Conservation (phyloP, 2,113 vertebrate species). For the Calypte anna region DNA sequence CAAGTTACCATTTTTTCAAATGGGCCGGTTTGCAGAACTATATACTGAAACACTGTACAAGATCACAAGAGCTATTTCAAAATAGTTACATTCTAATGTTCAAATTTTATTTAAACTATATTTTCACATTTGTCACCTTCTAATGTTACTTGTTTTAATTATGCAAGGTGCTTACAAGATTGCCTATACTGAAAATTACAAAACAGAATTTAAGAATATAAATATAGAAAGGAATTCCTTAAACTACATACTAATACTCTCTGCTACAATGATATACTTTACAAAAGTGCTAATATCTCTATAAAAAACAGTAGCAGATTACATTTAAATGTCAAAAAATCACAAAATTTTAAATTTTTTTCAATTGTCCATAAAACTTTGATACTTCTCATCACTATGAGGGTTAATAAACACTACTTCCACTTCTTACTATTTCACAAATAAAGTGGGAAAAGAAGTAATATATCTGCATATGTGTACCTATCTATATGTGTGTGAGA, state of each 20-base stretch:
- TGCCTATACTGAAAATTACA: conserved; percentile 44
- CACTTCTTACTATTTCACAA: conserved; percentile 33
- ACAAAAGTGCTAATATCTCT: conserved; percentile 71
- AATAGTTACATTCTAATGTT: conserved; percentile 38
- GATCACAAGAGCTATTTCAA: conserved; percentile 54
- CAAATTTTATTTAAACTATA: conserved; percentile 46
- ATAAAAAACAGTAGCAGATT: conserved; percentile 68
- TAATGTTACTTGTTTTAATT: conserved; percentile 34
- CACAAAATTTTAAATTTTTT: conserved; percentile 9
- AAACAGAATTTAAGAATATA: conserved; percentile 60
- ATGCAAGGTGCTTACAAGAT: conserved; percentile 65
- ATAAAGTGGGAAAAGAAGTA: conserved; percentile 1
- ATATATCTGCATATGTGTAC: not conserved
- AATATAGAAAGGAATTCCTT: conserved; percentile 66
- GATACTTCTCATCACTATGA: conserved; percentile 45
- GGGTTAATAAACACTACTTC: conserved; percentile 46
- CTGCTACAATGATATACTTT: conserved; percentile 71
- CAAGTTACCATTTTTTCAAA: conserved; percentile 56
- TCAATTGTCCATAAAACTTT: conserved; percentile 24
- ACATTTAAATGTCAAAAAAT: conserved; percentile 69
- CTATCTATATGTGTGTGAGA: not conserved
- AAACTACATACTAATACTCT: conserved; percentile 63
- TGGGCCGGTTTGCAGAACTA: conserved; percentile 20
- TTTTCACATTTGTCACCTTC: conserved; percentile 75
- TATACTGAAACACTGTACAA: conserved; percentile 48